Conservation (phyloP, 2,888 invertebrate species). For the Xanthia togata region DNA sequence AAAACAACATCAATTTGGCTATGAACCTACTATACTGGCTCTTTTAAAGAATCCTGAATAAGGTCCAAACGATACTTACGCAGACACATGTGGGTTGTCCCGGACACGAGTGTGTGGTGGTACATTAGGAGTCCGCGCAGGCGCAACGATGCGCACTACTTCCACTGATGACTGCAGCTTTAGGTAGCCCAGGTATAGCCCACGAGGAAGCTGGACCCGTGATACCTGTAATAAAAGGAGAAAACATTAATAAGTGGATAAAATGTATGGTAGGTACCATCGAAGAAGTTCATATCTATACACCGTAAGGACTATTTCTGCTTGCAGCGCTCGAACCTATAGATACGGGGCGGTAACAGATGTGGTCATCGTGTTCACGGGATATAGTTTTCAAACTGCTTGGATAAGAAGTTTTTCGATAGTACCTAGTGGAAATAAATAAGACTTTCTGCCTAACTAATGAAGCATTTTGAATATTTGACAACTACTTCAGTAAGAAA, state of each 20-base stretch:
- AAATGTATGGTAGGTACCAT: not conserved
- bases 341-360: too few relatives aligned
- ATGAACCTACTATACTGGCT: too few relatives aligned
- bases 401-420: too few relatives aligned
- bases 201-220: constrained; percentile 94
- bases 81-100: constrained; percentile 98
- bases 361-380: too few relatives aligned
- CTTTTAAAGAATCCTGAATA: not conserved
- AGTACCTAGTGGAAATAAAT: not conserved
- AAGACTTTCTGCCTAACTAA: not conserved
- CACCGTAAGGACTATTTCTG: too few relatives aligned
- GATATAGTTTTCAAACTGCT: too few relatives aligned
- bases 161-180: constrained; percentile 99
- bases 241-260: not conserved
- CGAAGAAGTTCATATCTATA: too few relatives aligned
- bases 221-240: constrained; percentile 91
- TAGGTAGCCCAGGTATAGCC: constrained; percentile 98
- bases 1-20: not conserved
- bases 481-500: too few relatives aligned
- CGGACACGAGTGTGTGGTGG: constrained; percentile 98
- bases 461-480: not conserved
- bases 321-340: too few relatives aligned
- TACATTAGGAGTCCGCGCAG: constrained; percentile 97
- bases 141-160: constrained; percentile 97
- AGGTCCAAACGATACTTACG: constrained; percentile 91